Percentiles rank a stretch among this genome's conserved stretches.
These are phyloP conservation scores for Hipposideros armiger DNA, from an alignment of 2,113 vertebrate genomes.

Conservation along the genomic window DNA sequence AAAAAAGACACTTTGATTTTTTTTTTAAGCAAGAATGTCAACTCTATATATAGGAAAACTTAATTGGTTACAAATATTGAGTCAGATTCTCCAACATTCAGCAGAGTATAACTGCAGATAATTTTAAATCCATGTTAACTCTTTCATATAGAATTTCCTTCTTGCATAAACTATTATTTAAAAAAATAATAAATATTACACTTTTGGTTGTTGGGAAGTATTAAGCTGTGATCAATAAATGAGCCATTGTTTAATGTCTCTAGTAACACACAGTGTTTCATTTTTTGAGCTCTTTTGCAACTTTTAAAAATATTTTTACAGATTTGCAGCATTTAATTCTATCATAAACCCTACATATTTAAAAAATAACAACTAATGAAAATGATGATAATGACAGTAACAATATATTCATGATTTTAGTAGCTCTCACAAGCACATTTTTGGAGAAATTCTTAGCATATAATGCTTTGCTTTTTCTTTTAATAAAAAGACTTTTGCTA, in stretches of 20 bases:
- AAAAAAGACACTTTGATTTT: slow-evolving; percentile 53
- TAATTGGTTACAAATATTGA: slow-evolving; percentile 78
- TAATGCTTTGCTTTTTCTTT: slow-evolving; percentile 25
- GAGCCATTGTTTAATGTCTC: neutral
- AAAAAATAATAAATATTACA: neutral
- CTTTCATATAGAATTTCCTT: neutral
- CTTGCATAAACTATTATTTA: neutral
- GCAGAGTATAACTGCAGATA: neutral
- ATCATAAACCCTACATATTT: slow-evolving; percentile 37
- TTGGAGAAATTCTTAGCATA: slow-evolving; percentile 32
- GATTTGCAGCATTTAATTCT: slow-evolving; percentile 45
- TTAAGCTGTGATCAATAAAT: slow-evolving; percentile 19
- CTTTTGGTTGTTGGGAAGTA: neutral
- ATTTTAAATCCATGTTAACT: slow-evolving; percentile 60
- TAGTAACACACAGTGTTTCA: neutral
- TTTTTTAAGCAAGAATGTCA: slow-evolving; percentile 66
- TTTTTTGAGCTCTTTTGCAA: neutral
- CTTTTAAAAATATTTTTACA: slow-evolving; percentile 25
- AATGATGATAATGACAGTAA: slow-evolving; percentile 60
- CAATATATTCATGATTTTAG: slow-evolving; percentile 30
- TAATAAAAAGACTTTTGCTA: slow-evolving; percentile 30
- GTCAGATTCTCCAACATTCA: slow-evolving; percentile 59
- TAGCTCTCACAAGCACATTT: slow-evolving; percentile 7
- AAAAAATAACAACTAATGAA: slow-evolving; percentile 62
- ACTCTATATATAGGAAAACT: slow-evolving; percentile 64